Conservation (phyloP, 2,797 vertebrate genomes). For the Phalanger gymnotis region DNA sequence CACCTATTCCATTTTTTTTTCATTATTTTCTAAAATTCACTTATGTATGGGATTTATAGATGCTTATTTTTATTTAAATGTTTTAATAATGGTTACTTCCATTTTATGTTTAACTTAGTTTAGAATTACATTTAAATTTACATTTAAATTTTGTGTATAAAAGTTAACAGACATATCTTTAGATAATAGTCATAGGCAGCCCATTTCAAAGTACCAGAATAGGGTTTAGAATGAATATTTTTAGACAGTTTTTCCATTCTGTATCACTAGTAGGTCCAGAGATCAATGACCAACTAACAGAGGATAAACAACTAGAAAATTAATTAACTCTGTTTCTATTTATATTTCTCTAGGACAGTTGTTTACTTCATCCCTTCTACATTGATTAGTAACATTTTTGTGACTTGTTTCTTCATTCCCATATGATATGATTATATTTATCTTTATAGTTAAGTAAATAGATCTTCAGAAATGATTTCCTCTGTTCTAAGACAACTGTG, state of each 20-base stretch:
- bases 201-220: not conserved
- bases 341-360: constrained; percentile 8
- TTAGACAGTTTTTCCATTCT: not conserved
- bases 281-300: not conserved
- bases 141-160: not conserved
- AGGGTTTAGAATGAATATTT: not conserved
- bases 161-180: not conserved
- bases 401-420: not conserved
- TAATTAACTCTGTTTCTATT: not conserved
- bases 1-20: constrained; percentile 18
- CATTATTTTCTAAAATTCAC: not conserved
- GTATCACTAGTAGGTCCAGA: not conserved
- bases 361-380: not conserved
- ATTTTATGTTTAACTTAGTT: constrained; percentile 44
- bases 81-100: constrained; percentile 3
- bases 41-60: not conserved
- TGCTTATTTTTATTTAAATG: not conserved
- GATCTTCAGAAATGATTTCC: not conserved
- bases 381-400: not conserved
- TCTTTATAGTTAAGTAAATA: not conserved
- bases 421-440: not conserved
- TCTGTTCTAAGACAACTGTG: not conserved
- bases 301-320: constrained; percentile 29
- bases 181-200: not conserved
- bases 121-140: constrained; percentile 8